Conservation (phyloP, 2,113 vertebrate genomes). For the Phrynosoma platyrhinos region DNA sequence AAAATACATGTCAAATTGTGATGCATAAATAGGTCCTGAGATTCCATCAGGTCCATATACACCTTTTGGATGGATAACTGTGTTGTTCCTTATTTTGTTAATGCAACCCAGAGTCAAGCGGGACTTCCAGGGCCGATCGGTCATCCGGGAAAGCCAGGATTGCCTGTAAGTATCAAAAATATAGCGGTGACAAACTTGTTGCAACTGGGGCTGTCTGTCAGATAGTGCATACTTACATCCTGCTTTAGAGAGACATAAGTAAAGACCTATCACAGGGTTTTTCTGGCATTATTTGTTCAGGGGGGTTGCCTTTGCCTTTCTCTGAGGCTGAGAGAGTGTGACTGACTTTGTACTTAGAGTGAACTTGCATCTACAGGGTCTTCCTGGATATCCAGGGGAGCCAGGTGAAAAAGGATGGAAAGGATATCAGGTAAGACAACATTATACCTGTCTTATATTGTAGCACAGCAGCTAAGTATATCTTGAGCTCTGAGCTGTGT, state of each 20-base stretch:
- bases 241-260: too few relatives aligned
- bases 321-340: too few relatives aligned
- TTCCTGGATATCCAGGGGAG: slow-evolving; percentile 79
- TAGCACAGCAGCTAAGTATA: background rate
- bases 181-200: too few relatives aligned
- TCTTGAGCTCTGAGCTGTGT: background rate
- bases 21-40: background rate
- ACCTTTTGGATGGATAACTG: background rate
- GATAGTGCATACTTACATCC: too few relatives aligned
- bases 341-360: accelerated
- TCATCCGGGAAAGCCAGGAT: slow-evolving; percentile 83
- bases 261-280: background rate
- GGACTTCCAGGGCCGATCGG: slow-evolving; percentile 82
- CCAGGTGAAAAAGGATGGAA: slow-evolving; percentile 78
- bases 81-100: slow-evolving; percentile 66
- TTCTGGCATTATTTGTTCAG: background rate
- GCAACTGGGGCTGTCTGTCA: too few relatives aligned
- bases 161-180: slow-evolving; percentile 75
- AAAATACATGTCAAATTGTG: background rate
- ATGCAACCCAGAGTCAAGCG: slow-evolving; percentile 73
- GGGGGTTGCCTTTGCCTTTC: too few relatives aligned
- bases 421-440: slow-evolving; percentile 80
- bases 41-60: background rate
- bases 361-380: slow-evolving; percentile 77
- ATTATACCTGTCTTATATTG: too few relatives aligned